phyloP scores from a whole-genome alignment of 2,888 invertebrate species.

The Hirtodrosophila histrioides region DNA sequence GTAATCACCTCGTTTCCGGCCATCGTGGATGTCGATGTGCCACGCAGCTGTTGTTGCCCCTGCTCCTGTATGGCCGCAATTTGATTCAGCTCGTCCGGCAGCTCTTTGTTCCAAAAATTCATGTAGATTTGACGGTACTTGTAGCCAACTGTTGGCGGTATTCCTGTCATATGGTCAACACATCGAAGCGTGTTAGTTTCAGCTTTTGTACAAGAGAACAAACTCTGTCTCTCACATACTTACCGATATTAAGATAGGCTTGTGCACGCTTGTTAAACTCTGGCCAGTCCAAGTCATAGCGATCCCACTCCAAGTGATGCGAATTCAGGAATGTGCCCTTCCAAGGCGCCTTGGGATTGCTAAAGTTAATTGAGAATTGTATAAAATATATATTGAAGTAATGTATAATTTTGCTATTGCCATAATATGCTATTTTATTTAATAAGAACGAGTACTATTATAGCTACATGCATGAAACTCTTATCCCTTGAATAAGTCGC shows the following conservation, averaged over 20 bases:
- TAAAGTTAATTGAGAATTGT: constrained; percentile 58
- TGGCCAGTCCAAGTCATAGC: constrained; percentile 92
- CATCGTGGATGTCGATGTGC: constrained; percentile 22
- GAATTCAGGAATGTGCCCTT: constrained; percentile 87
- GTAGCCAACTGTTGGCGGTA: constrained; percentile 89
- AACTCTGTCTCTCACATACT: constrained; percentile 23
- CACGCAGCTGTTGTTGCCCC: constrained; percentile 70
- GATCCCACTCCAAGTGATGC: constrained; percentile 88
- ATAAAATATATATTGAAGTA: too few species aligned
- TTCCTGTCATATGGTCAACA: constrained; percentile 84
- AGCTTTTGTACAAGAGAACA: too few species aligned
- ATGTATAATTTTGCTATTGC: too few species aligned
- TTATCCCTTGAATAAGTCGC: constrained; percentile 24
- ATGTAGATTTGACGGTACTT: constrained; percentile 92
- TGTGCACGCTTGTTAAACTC: constrained; percentile 91
- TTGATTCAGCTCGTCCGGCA: constrained; percentile 89
- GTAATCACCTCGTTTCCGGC: constrained; percentile 80
- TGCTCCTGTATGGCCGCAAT: constrained; percentile 82
- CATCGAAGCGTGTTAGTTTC: neutral
- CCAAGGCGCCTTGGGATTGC: constrained; percentile 91
- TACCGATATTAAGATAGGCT: constrained; percentile 90
- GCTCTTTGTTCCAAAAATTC: constrained; percentile 92
- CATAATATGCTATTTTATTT: too few species aligned
- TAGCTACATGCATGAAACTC: neutral
- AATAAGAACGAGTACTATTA: too few species aligned